Base-by-base conservation (phyloP, 2,113 vertebrate genomes). In the Petromus typicus region DNA sequence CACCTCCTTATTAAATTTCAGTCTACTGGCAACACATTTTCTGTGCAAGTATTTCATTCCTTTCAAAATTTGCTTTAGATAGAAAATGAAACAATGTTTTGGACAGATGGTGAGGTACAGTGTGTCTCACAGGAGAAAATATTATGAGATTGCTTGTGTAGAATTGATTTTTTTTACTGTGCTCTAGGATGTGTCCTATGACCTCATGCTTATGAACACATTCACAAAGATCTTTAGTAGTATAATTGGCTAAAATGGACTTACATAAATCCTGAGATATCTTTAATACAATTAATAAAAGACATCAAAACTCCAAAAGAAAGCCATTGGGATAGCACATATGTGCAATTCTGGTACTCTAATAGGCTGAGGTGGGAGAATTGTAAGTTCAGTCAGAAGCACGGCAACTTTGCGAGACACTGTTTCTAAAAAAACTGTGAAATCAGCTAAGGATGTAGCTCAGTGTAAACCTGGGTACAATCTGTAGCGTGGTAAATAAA, bases 1-100 rank as follows among this genome's bases (percentile, higher is more conserved):
- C 7, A 73, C 79, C 9, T 78, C 56, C 93, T 92, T 90, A 95
- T 96, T 95, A 90, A 94, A 96, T 96, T 95, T 79, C 57, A 61
- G 22, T 73, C 57, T 16, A 64, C 17, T 83, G 20, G 25, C 32
- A 64, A 37, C 45, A 34, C 40, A 25, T 71, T 95, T 78, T 85
- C 34, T 59, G 48, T 90, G 61, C n/a, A 86, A 7, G 54, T 87
- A 90, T 51, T 92, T 8, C 5, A 83, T 93, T 97, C 92, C 54
- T 94, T 95, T 92, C 66, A 48, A 92, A 85, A 93, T 88, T 95
- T 18, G 7, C n/a, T 67, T 71, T 85, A 82, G 54, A 84, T 34
- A 88, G 81, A 93, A 96, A 96, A 82, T 76, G 86, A 94, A 94
- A 84, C 11, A 94, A 32, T 86, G 51, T 92, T 93, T 90, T 54